Base-by-base conservation (phyloP, 2,888 invertebrate genomes). In the Synergus itoensis region DNA sequence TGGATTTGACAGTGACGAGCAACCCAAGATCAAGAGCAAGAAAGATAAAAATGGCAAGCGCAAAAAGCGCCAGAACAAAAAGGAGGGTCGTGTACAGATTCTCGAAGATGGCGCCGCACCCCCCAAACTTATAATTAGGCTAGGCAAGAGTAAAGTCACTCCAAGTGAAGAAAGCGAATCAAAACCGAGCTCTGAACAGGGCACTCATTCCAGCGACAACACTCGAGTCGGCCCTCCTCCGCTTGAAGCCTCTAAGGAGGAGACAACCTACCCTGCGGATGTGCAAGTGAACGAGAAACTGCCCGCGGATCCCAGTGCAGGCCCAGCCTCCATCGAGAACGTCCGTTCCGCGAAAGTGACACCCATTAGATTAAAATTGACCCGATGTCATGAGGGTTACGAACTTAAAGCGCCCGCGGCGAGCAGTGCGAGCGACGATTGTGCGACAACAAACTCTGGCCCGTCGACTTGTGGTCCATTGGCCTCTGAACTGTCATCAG, bases 331-430 rank as follows among this genome's bases (percentile, higher is more conserved):
- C 85, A 89, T 94, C 88, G 94, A 94, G 79, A 94, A 94, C 89
- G 93, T 95, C 84, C 94, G 95, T 88, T 94, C 95, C 82, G 94
- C 94, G 79, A 95, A 96, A 93, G 94, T 95, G 86, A 95, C 96
- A 53, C 97, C 97, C 16, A 96, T 98, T 85, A 95, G 96, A 85
- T 94, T 98, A 93, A 98, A 98, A 94, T 92, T 98, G 85, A 95
- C 97, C 76, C 95, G 97, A 84, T 96, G 96, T 88, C 95, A 96
- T 82, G 96, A 96, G 89, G 97, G 97, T 84, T 96, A 93, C 85
- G 93, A 93, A 83, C 92, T 93, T 82, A 93, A 93, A 84, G 91
- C 91, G 77, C 89, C 92, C 18, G 87, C 86, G 81, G 84, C 83
- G 41, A 85, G 83, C 82, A 81, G 87, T 84, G 84, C 83, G 75